These are phyloP conservation scores for Scaptomyza flava DNA, from an alignment of 2,888 invertebrate species.

Conservation along the genomic window DNA sequence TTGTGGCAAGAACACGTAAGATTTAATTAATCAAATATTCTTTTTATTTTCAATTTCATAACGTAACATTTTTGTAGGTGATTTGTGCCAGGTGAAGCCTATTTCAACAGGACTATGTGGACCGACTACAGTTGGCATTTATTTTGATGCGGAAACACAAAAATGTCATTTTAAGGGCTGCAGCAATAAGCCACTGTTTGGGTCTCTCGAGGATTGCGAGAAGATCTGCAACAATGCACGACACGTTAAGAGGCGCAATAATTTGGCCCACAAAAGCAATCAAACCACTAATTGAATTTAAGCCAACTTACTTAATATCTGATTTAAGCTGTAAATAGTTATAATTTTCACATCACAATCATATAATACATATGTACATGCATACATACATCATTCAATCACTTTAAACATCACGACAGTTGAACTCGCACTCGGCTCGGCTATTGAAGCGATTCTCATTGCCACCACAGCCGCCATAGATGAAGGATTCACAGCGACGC, in stretches of 20 bases:
- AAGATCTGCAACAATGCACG: constrained; percentile 79
- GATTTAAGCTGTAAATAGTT: constrained; percentile 23
- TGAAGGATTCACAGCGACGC: constrained; percentile 89
- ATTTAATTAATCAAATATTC: not conserved
- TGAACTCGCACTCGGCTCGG: constrained; percentile 87
- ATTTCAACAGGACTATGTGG: constrained; percentile 79
- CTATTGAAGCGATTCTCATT: constrained; percentile 91
- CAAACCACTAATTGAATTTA: constrained; percentile 64
- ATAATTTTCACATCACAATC: constrained; percentile 28
- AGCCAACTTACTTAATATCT: constrained; percentile 13
- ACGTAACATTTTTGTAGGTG: constrained; percentile 60
- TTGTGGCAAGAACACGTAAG: constrained; percentile 62
- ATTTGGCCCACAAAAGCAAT: constrained; percentile 51
- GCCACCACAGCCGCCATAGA: constrained; percentile 90
- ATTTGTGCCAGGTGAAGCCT: constrained; percentile 78
- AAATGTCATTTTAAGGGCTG: constrained; percentile 81
- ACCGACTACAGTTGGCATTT: constrained; percentile 80
- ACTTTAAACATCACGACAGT: constrained; percentile 84
- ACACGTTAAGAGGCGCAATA: constrained; percentile 62
- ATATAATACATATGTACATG: constrained; percentile 1
- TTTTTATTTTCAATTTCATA: not conserved
- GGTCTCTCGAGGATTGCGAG: constrained; percentile 79
- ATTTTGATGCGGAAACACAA: constrained; percentile 80
- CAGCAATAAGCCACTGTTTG: constrained; percentile 77
- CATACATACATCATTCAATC: constrained; percentile 6